A percentile compares a stretch with the other conserved stretches of the same genome.
Conservation (phyloP, 2,797 vertebrate species). For the Podarcis lilfordi region DNA sequence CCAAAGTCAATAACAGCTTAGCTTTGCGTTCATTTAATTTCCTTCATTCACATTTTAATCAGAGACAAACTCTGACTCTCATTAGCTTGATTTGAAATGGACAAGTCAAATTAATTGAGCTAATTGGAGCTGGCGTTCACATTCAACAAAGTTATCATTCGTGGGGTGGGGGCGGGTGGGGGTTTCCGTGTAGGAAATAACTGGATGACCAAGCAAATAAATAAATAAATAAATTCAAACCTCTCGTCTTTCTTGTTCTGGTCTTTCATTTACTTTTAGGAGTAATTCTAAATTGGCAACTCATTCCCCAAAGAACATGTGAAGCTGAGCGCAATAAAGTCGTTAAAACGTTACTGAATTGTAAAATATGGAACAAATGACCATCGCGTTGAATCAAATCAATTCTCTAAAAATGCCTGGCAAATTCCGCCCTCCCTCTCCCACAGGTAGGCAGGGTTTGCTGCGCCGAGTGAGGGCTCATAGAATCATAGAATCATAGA, state of each 20-base stretch:
- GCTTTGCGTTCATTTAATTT: constrained; percentile 21
- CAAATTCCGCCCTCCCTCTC: too few species aligned
- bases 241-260: background rate
- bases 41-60: constrained; percentile 21
- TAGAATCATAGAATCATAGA: too few species aligned
- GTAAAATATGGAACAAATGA: too few species aligned
- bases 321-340: background rate
- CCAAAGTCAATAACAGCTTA: constrained; percentile 8
- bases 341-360: too few species aligned
- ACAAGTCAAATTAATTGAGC: constrained; percentile 41
- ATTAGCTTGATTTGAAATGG: constrained; percentile 43
- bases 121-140: constrained; percentile 30
- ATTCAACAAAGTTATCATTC: background rate
- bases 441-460: too few species aligned
- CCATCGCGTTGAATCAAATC: too few species aligned
- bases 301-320: background rate
- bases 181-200: background rate
- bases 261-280: too few species aligned
- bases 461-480: too few species aligned
- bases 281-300: too few species aligned
- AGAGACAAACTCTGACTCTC: constrained; percentile 12
- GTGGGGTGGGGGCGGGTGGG: background rate
- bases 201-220: background rate
- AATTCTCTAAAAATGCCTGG: too few species aligned
- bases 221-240: background rate